These are phyloP conservation scores for Caracal caracal DNA, from an alignment of 2,113 vertebrate species.

Conservation along the genomic window DNA sequence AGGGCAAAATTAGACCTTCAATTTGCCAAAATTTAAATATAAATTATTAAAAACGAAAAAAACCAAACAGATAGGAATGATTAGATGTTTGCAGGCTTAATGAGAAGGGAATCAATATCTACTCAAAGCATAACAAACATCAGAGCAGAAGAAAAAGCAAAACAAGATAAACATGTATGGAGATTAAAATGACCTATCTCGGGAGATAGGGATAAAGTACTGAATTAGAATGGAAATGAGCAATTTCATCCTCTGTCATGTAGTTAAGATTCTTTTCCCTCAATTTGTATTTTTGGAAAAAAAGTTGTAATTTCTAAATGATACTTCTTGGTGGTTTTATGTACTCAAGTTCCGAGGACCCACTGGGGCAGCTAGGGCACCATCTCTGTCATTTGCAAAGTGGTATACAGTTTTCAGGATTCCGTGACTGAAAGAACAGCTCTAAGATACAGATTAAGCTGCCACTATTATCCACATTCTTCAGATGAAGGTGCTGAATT, in stretches of 20 bases:
- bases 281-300: slow-evolving; percentile 27
- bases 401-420: not conserved
- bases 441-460: not conserved
- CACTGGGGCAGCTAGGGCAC: not conserved
- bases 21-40: slow-evolving; percentile 75
- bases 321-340: not conserved
- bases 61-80: slow-evolving; percentile 66
- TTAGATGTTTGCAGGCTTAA: slow-evolving; percentile 68
- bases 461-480: not conserved
- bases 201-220: not conserved
- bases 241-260: not conserved
- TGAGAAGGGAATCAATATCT: slow-evolving; percentile 48
- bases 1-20: slow-evolving; percentile 73
- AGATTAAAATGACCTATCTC: slow-evolving; percentile 62
- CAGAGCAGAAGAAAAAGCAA: slow-evolving; percentile 51
- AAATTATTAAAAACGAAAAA: slow-evolving; percentile 51
- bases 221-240: slow-evolving; percentile 11
- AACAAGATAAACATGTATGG: slow-evolving; percentile 51
- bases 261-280: not conserved
- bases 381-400: not conserved
- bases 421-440: not conserved
- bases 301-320: not conserved
- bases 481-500: not conserved
- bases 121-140: slow-evolving; percentile 69
- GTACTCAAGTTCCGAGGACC: not conserved